Percentiles rank a stretch among this genome's conserved stretches.
These are phyloP conservation scores for Azorinus chamasolen DNA, from an alignment of 2,888 invertebrate genomes.

Conservation along the genomic window DNA sequence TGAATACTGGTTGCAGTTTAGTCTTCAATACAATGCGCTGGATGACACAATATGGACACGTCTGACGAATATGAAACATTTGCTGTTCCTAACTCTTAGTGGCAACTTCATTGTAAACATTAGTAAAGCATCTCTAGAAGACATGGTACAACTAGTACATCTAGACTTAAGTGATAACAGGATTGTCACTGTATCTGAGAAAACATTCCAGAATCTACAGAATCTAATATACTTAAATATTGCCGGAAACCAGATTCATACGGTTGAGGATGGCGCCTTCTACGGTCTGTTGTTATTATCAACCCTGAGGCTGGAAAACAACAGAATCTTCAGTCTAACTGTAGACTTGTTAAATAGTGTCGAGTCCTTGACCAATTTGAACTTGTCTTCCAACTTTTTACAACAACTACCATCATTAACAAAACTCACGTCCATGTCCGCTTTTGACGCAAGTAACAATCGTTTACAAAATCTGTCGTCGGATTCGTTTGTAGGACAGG, in stretches of 20 bases:
- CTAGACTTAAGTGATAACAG: constrained; percentile 55
- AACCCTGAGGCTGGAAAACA: constrained; percentile 59
- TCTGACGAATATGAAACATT: constrained; percentile 20
- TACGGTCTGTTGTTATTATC: constrained; percentile 44
- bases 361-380: constrained; percentile 33
- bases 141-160: constrained; percentile 18
- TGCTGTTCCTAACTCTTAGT: constrained; percentile 45
- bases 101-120: constrained; percentile 37
- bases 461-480: constrained; percentile 46
- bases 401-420: constrained; percentile 39
- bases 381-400: constrained; percentile 53
- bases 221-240: constrained; percentile 53
- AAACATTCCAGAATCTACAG: constrained; percentile 58
- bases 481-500: constrained; percentile 57
- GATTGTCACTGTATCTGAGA: constrained; percentile 29
- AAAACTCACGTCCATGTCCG: constrained; percentile 32
- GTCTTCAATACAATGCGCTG: constrained; percentile 39
- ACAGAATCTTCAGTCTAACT: constrained; percentile 46
- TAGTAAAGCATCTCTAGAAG: constrained; percentile 31
- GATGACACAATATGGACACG: constrained; percentile 40
- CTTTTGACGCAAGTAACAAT: constrained; percentile 67
- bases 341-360: constrained; percentile 25
- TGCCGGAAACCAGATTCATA: constrained; percentile 57
- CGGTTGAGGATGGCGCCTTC: constrained; percentile 51
- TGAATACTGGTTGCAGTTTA: constrained; percentile 30